Evolutionary conservation across 2,888 invertebrate genomes (phyloP).

Genomic region (Mactromeris polynyma): DNA sequence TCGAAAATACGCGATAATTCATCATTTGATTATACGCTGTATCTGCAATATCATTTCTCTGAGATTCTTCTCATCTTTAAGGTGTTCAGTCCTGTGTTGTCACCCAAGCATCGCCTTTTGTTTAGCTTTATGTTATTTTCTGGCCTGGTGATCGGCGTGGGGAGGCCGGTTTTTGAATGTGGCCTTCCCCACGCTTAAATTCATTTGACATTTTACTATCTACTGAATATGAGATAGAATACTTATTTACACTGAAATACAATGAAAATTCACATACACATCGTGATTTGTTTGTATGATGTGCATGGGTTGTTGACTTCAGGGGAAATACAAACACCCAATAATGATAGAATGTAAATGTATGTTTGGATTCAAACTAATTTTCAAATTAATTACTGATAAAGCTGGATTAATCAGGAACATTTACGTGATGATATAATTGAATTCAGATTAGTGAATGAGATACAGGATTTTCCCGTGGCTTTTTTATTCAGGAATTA

Average conservation of each 20-base stretch:
- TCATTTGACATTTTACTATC: too few species aligned
- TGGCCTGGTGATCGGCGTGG: too few species aligned
- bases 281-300: background rate
- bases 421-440: background rate
- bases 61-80: too few species aligned
- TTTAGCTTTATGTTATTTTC: too few species aligned
- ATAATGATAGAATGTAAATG: background rate
- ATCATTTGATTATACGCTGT: too few species aligned
- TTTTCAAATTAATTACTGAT: background rate
- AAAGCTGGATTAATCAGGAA: background rate
- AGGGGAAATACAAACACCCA: background rate
- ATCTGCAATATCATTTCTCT: too few species aligned
- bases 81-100: too few species aligned
- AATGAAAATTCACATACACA: background rate
- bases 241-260: background rate
- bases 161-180: too few species aligned
- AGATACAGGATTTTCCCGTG: background rate
- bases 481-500: background rate
- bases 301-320: background rate
- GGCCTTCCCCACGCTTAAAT: too few species aligned
- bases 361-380: background rate
- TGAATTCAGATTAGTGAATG: background rate
- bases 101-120: too few species aligned
- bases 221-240: too few species aligned
- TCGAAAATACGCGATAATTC: too few species aligned